Evolutionary conservation across 1,140 invertebrate genomes (phyloP).

Genomic region (Drosophila serrata): DNA sequence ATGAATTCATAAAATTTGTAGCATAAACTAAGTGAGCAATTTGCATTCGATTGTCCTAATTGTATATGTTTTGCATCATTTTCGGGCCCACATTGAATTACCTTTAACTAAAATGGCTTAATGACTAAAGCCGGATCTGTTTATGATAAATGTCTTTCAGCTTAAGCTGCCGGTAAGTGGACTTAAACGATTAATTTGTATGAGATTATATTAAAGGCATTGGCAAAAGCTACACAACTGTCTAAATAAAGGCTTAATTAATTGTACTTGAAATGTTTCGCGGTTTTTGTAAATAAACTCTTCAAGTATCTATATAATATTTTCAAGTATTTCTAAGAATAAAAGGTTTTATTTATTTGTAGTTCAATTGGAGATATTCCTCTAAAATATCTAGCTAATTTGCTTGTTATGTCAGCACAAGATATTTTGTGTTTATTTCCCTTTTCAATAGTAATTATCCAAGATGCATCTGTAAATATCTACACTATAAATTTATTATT

Average conservation of each 20-base stretch:
- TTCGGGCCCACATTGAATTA: not conserved
- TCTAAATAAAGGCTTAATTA: not conserved
- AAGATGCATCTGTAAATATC: no score
- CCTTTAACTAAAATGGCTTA: not conserved
- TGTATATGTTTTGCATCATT: not conserved
- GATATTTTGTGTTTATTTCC: not conserved
- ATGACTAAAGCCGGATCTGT: constrained; percentile 13
- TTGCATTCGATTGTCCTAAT: not conserved
- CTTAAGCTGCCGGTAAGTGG: constrained; percentile 9
- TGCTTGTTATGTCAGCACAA: no score
- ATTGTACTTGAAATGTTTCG: not conserved
- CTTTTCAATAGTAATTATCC: no score
- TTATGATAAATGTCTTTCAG: constrained; percentile 3
- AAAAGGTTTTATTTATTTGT: no score
- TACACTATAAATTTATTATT: not conserved
- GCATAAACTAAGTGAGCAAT: not conserved
- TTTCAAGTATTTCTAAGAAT: not conserved
- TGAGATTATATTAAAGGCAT: constrained; percentile 1
- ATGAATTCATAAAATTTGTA: not conserved
- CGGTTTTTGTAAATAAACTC: not conserved
- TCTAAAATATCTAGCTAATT: no score
- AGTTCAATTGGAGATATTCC: no score
- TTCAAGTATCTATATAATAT: not conserved
- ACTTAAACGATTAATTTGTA: not conserved
- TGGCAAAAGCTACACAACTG: not conserved